Base-by-base conservation (phyloP, 2,113 vertebrate genomes). In the Pitta sordida region DNA sequence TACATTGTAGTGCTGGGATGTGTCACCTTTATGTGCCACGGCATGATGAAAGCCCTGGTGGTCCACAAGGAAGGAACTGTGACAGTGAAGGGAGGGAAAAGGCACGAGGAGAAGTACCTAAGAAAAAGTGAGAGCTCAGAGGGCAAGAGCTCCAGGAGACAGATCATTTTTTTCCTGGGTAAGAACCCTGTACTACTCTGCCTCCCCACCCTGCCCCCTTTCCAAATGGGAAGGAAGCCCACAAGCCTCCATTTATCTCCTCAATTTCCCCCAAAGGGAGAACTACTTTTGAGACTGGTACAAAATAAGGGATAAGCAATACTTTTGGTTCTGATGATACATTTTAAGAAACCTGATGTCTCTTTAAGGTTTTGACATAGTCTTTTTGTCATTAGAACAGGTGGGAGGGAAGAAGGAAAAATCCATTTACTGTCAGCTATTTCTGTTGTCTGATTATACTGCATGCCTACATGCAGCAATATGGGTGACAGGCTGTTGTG, bases 1-100 rank as follows among this genome's bases (percentile, higher is more conserved):
- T 99, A 99, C 92, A 59, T 99, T 37, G 23, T 99, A 13, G 98
- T 99, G 43, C 90, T 99, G 95, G 86, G 90, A 3, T 94, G 96
- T 0, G 99, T 99, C 65, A 96, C 97, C 73, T 97, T 99, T 96
- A 99, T 99, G 99, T 99, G 98, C 91, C 97, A 94, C 84, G 98
- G 98, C 60, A 99, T 99, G 99, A 98, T 99, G 98, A 73, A 97
- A 53, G 97, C 97, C 20, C 96, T 99, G 19, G 90, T 27, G 92
- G 91, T 83, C 30, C 93, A 98, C 20, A 93, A 98, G 84, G 88
- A 86, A 30, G 94, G 97, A 5, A n/a, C 58, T 1, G 83, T 80
- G 62, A 62, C 86, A 0, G 70, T 95, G 49, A 79, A 80, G 21
- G 79, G 94, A 8, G 64, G 48, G 13, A 19, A 1, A 2, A 90